Base-by-base conservation (phyloP, 2,888 invertebrate genomes). In the Ditula angustiorana region DNA sequence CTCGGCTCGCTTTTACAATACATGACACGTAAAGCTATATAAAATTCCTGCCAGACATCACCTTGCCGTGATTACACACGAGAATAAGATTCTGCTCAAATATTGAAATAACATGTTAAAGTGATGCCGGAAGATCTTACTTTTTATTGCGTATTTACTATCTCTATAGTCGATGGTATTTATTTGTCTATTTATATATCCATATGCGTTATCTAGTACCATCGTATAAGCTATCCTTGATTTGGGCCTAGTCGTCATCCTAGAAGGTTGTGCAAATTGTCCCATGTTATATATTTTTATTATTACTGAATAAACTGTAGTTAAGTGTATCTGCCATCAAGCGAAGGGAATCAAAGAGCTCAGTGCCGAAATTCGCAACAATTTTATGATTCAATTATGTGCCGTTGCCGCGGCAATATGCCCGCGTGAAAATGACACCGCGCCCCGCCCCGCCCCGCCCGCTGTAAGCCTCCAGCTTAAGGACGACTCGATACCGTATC, bases 311-410 rank as follows among this genome's bases (percentile, higher is more conserved):
- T 13, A 46, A 46, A 61, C 33, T 21, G 46, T 24, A 61, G 37
- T 59, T 23, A 35, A 33, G 19, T 26, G 52, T 16, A 8, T 10
- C 47, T 58, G 8, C 37, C 41, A 13, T 55, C 37, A 65, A 67
- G 58, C 61, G 58, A 59, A 53, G 35, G 23, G 75, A 85, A 81
- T 84, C 81, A 84, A 83, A 84, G 76, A 77, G 78, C 76, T 72
- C 71, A 44, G 58, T 66, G 69, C 74, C 78, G 71, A 85, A 86
- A 84, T 83, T 81, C 77, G 79, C 78, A 72, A 81, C 83, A 82
- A 84, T 87, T 88, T 85, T 84, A 84, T 86, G 85, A 89, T 86
- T 86, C 83, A 86, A 89, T 88, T 87, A 86, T 76, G 76, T 75
- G 76, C 76, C 80, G 76, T 23, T 49, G 77, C 81, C 80, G 77